phyloP scores from a whole-genome alignment of 1,140 invertebrate genomes.

The Drosophila jambulina region DNA sequence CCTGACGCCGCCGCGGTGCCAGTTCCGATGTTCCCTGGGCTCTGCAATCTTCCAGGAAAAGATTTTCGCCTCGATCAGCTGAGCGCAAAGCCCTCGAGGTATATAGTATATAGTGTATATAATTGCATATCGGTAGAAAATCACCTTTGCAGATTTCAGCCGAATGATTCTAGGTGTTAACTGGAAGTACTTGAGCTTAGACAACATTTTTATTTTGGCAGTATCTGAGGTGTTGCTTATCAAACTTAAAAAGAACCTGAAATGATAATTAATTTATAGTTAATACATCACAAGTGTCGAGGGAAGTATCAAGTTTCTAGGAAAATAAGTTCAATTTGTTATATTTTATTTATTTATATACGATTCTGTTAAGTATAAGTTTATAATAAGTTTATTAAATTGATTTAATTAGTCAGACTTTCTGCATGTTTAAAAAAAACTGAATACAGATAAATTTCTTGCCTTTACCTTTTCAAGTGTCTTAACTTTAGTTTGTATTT shows the following conservation, averaged over 20 bases:
- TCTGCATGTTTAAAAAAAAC: background rate
- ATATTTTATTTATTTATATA: background rate
- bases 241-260: background rate
- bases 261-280: background rate
- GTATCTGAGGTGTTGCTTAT: conserved; percentile 2
- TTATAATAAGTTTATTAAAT: too few relatives aligned
- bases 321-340: background rate
- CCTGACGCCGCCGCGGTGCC: background rate
- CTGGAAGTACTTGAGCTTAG: conserved; percentile 9
- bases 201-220: background rate
- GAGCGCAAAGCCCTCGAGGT: conserved; percentile 4
- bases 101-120: background rate
- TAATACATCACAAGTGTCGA: background rate
- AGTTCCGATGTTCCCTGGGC: conserved; percentile 11
- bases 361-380: too few relatives aligned
- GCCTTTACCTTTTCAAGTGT: background rate
- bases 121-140: conserved; percentile 20
- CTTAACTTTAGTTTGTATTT: background rate
- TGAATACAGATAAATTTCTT: background rate
- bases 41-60: conserved; percentile 34
- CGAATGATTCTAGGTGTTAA: conserved; percentile 3
- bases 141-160: conserved; percentile 5
- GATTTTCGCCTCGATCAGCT: conserved; percentile 21
- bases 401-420: too few relatives aligned
- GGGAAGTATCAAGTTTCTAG: background rate